These are phyloP conservation scores for Epistrophe grossulariae DNA, from an alignment of 2,888 invertebrate species.

Conservation along the genomic window DNA sequence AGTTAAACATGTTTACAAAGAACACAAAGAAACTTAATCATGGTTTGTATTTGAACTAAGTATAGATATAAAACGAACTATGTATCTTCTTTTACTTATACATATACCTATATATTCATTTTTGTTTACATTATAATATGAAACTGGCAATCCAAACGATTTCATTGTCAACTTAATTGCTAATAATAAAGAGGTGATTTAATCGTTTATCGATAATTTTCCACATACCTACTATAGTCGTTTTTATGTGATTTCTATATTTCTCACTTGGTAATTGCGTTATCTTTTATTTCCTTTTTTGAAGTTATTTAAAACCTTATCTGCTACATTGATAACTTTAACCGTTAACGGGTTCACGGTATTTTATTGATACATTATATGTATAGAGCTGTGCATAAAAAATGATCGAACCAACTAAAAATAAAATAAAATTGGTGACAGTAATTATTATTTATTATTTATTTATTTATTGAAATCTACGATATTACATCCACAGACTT, in stretches of 20 bases:
- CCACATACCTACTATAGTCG: constrained; percentile 1
- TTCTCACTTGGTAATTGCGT: neutral
- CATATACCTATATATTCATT: neutral
- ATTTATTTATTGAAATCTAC: too few relatives aligned
- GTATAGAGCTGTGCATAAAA: neutral
- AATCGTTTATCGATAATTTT: constrained; percentile 54
- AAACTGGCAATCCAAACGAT: constrained; percentile 16
- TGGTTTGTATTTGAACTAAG: neutral
- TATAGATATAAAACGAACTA: neutral
- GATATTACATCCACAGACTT: too few relatives aligned
- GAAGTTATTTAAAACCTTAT: constrained; percentile 1
- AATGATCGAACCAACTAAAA: neutral
- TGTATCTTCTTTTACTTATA: neutral
- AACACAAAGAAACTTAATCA: constrained; percentile 2
- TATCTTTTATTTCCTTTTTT: constrained; percentile 1
- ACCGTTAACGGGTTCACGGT: constrained; percentile 20
- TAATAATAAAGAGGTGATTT: constrained; percentile 59
- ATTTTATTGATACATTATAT: neutral
- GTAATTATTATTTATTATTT: too few relatives aligned
- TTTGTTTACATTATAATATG: constrained; percentile 38
- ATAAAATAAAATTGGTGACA: too few relatives aligned
- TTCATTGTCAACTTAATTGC: constrained; percentile 61
- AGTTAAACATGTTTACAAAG: neutral
- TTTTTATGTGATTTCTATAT: constrained; percentile 15
- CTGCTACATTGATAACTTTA: constrained; percentile 18